Conservation (phyloP, 2,888 invertebrate species). For the Agriopis marginaria region DNA sequence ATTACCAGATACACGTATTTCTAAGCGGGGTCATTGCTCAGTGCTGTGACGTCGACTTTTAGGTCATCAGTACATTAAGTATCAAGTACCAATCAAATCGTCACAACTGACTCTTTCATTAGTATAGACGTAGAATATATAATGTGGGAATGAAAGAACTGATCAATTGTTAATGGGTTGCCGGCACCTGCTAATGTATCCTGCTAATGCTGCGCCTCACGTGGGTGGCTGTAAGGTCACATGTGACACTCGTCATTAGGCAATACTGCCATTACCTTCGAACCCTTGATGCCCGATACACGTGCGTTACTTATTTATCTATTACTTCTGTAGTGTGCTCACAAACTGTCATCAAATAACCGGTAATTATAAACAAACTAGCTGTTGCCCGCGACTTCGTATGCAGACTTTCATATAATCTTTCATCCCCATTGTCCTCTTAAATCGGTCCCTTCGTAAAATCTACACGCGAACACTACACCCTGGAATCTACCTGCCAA, state of each 20-base stretch:
- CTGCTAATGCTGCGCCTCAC: conserved; percentile 11
- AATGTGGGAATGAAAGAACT: conserved; percentile 31
- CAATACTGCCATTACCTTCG: conserved; percentile 28
- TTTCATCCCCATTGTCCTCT: too few relatives aligned
- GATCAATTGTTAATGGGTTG: conserved; percentile 33
- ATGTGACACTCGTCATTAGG: conserved; percentile 31
- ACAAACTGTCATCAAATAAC: conserved; percentile 4
- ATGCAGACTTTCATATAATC: too few relatives aligned
- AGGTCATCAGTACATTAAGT: conserved; percentile 17
- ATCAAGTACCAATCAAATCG: conserved; percentile 18
- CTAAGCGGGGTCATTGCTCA: conserved; percentile 12
- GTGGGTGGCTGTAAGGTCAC: conserved; percentile 29
- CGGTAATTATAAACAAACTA: conserved; percentile 4
- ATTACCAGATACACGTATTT: background rate
- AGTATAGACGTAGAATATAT: background rate
- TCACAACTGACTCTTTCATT: conserved; percentile 14
- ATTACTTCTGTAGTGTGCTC: background rate
- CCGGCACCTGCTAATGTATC: conserved; percentile 17
- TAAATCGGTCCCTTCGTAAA: too few relatives aligned
- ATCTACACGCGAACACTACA: too few relatives aligned
- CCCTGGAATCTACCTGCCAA: too few relatives aligned
- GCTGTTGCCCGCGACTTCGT: too few relatives aligned
- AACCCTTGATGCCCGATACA: conserved; percentile 29
- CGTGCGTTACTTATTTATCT: conserved; percentile 32
- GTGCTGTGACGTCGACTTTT: conserved; percentile 15